A percentile compares a stretch with the other conserved stretches of the same genome.
Evolutionary conservation across 2,113 vertebrate species (phyloP).

Genomic region (Siniperca knerii): DNA sequence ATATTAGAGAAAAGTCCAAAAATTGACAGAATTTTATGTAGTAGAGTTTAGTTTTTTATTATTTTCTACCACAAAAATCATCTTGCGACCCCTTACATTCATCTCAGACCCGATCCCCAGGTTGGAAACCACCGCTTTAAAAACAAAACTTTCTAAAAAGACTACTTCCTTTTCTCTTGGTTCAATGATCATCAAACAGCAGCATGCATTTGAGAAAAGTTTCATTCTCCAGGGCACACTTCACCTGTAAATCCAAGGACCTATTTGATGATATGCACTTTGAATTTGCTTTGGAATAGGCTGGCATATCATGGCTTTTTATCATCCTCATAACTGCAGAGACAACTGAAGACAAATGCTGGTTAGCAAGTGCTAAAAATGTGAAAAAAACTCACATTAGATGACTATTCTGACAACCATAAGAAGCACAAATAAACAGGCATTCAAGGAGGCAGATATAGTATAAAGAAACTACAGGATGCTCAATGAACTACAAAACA

Average conservation of each 20-base stretch:
- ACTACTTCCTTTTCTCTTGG: neutral
- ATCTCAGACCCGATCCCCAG: neutral
- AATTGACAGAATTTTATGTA: neutral
- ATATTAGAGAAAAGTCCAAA: neutral
- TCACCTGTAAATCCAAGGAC: neutral
- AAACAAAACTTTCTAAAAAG: neutral
- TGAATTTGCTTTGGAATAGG: neutral
- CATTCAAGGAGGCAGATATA: neutral
- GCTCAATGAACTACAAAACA: neutral
- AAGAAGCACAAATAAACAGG: conserved; percentile 5
- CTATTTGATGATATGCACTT: neutral
- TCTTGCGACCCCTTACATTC: too few species aligned
- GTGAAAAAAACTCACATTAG: neutral
- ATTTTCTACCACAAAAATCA: neutral
- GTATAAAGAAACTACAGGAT: neutral
- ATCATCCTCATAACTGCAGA: neutral
- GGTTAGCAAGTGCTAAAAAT: neutral
- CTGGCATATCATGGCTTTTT: neutral
- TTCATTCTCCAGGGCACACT: neutral
- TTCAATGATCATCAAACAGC: neutral
- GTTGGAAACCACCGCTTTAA: neutral
- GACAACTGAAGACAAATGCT: neutral
- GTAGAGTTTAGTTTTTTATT: neutral
- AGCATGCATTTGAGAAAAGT: neutral
- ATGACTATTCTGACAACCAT: neutral